phyloP scores from a whole-genome alignment of 1,140 invertebrate species.

The Tribolium madens region DNA sequence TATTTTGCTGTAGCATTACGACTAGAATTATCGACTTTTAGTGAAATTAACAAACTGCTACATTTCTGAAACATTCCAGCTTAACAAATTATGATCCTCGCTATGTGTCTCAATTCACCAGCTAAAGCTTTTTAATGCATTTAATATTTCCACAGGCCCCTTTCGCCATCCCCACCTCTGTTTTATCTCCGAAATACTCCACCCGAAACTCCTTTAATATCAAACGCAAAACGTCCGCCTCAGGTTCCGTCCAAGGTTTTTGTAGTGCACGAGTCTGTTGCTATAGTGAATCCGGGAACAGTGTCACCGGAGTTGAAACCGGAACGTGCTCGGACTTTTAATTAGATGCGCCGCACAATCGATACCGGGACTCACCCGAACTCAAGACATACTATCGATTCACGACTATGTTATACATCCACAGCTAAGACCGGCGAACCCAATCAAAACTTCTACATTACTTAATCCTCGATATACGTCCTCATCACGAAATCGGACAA shows the following conservation, averaged over 20 bases:
- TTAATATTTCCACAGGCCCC: neutral
- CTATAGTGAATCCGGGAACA: constrained; percentile 59
- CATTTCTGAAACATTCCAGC: neutral
- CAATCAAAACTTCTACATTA: constrained; percentile 26
- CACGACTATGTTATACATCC: constrained; percentile 45
- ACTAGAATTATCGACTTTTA: neutral
- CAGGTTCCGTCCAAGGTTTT: constrained; percentile 36
- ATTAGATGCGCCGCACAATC: constrained; percentile 64
- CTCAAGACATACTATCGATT: constrained; percentile 46
- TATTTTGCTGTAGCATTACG: too few species aligned
- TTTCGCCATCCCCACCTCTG: neutral
- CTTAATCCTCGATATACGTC: constrained; percentile 23
- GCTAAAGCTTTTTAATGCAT: constrained; percentile 25
- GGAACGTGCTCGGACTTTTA: constrained; percentile 63
- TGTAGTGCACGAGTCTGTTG: constrained; percentile 46
- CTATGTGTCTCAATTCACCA: neutral
- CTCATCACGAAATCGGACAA: neutral
- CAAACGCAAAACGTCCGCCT: constrained; percentile 16
- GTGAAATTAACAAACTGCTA: neutral
- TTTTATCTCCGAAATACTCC: neutral
- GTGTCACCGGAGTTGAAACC: constrained; percentile 63
- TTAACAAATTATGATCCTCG: neutral
- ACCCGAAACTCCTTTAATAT: neutral
- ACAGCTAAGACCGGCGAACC: constrained; percentile 19
- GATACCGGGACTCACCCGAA: constrained; percentile 57